Percentiles rank a stretch among this genome's conserved stretches.
Conservation (phyloP, 2,113 vertebrate genomes). For the Motacilla alba region DNA sequence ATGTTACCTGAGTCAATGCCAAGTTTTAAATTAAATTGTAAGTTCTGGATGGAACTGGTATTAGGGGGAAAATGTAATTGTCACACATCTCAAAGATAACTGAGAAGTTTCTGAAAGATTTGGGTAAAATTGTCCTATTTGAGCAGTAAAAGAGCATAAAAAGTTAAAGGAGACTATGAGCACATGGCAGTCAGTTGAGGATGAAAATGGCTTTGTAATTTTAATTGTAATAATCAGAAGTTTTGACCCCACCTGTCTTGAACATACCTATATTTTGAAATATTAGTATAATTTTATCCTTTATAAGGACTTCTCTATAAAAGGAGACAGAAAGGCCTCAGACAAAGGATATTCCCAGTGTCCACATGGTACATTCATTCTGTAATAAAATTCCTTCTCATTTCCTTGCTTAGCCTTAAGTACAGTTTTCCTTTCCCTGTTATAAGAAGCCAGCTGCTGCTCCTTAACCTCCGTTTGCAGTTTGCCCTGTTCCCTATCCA, state of each 20-base stretch:
- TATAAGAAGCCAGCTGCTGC: background rate
- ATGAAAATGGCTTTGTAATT: background rate
- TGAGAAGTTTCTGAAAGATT: background rate
- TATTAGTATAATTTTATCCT: background rate
- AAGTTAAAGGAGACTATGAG: background rate
- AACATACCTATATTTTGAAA: background rate
- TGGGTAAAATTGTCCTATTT: background rate
- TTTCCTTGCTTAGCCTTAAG: background rate
- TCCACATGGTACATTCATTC: background rate
- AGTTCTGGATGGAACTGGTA: background rate
- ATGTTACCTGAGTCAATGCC: background rate
- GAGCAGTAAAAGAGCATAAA: background rate
- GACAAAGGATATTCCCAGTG: background rate
- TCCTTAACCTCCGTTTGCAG: background rate
- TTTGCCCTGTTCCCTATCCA: background rate
- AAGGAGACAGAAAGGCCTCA: background rate
- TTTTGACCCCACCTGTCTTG: background rate
- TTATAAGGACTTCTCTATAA: background rate
- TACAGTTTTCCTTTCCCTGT: background rate
- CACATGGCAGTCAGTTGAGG: background rate
- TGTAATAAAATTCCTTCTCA: background rate
- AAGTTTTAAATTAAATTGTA: constrained; percentile 28
- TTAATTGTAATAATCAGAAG: background rate
- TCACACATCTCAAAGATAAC: background rate
- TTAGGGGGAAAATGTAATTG: background rate